Base-by-base conservation (phyloP, 2,888 invertebrate species). In the Pilophorus perplexus region DNA sequence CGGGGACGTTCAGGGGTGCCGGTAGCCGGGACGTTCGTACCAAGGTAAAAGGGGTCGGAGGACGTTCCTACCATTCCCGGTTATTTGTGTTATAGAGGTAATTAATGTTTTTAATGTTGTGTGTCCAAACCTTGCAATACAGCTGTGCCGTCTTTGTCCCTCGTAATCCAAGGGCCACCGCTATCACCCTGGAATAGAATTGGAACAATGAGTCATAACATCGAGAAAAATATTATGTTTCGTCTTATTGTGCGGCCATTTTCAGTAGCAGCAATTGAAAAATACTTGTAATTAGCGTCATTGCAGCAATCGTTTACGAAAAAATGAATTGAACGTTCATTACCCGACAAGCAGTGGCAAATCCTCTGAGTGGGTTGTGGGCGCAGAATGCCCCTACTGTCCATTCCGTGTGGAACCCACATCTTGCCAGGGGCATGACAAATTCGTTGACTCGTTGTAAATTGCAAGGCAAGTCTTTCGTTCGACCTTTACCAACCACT, bases 371-470 rank as follows among this genome's bases (percentile, higher is more conserved):
- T 5, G 46, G 46, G 14, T 46, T 46, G 23, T 23, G 25, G 23
- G 46, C 46, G 46, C 46, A 46, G 23, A 46, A 46, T 1, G 46
- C 46, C 1, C 46, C 46, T 12, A 46, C 14, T 22, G 25, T 46
- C 3, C 23, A n/a, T 2, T 14, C 23, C 46, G 22, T 2, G 3
- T n/a, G n/a, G 46, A 46, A 46, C 3, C n/a, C 46, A 25, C 46
- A 46, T 22, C 46, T 22, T 2, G 22, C 8, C n/a, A 46, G 46
- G 12, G 46, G 46, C 1, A 46, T 3, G 1, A 46, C 46, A 25
- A 46, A 46, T 25, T 46, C 46, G 46, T 46, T 46, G n/a, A 46
- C 25, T 25, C 25, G 46, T 14, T 46, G 46, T 12, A 46, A 25
- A 2, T 2, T 22, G 46, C 46, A 46, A 14, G 46, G 46, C 10